These are phyloP conservation scores for Telmatochromis bifrenatus DNA, from an alignment of 2,113 vertebrate species.

Conservation along the genomic window DNA sequence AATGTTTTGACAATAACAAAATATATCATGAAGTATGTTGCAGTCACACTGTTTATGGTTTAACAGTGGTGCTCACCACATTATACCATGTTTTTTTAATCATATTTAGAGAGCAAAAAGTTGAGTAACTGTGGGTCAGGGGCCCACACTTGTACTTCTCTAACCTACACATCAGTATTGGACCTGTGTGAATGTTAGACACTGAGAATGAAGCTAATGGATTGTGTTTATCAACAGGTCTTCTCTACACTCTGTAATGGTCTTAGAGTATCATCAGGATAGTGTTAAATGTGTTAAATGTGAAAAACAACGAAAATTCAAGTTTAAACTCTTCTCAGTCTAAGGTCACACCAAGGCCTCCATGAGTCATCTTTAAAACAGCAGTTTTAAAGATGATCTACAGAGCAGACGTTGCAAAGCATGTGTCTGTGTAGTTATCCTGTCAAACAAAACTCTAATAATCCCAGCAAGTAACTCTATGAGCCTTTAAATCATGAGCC, in stretches of 20 bases:
- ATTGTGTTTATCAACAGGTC: background rate
- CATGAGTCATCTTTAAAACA: background rate
- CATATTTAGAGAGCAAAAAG: background rate
- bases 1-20: background rate
- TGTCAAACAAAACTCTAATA: conserved; percentile 1
- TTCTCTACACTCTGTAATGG: background rate
- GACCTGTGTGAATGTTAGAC: background rate
- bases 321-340: background rate
- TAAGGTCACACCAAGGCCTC: background rate
- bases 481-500: background rate
- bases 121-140: background rate
- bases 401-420: background rate
- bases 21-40: background rate
- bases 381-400: background rate
- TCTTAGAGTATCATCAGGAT: background rate
- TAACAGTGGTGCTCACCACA: background rate
- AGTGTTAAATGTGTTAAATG: background rate
- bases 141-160: background rate
- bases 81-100: background rate
- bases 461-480: background rate
- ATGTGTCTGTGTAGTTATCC: background rate
- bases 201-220: background rate
- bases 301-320: background rate
- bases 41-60: background rate
- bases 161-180: background rate